Evolutionary conservation across 2,797 vertebrate genomes (phyloP).

Genomic region (Pangasius mekongensis): DNA sequence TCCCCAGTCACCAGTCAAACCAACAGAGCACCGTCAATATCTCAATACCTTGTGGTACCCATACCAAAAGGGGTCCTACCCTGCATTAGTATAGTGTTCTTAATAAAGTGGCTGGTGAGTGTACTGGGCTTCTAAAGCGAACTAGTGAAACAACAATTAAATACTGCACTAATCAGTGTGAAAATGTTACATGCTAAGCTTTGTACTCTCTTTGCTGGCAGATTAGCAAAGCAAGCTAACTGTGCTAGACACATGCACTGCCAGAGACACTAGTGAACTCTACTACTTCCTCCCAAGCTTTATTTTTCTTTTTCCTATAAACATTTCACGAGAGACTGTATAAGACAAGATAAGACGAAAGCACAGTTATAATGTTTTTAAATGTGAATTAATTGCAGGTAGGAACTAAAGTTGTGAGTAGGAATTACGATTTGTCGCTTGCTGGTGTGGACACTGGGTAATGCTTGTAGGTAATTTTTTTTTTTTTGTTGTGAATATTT

Average conservation of each 20-base stretch:
- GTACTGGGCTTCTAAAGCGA: background rate
- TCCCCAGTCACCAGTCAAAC: background rate
- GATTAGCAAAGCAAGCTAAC: background rate
- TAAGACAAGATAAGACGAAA: background rate
- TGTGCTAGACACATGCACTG: background rate
- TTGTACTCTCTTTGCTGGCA: no score
- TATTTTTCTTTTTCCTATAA: background rate
- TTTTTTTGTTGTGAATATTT: no score
- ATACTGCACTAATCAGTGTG: background rate
- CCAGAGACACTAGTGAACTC: background rate
- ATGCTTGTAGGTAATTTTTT: background rate
- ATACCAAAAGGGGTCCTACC: background rate
- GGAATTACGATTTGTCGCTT: background rate
- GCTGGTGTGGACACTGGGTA: background rate
- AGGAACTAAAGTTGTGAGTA: background rate
- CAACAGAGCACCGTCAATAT: background rate
- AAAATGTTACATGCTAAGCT: background rate
- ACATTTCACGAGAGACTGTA: background rate
- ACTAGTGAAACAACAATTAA: background rate
- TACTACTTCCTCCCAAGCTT: background rate
- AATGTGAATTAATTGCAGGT: background rate
- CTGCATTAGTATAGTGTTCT: background rate
- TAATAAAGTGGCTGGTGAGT: background rate
- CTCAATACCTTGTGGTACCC: background rate
- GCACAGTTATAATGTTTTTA: background rate